Conservation (phyloP, 2,113 vertebrate genomes). For the Rhinolophus ferrumequinum region DNA sequence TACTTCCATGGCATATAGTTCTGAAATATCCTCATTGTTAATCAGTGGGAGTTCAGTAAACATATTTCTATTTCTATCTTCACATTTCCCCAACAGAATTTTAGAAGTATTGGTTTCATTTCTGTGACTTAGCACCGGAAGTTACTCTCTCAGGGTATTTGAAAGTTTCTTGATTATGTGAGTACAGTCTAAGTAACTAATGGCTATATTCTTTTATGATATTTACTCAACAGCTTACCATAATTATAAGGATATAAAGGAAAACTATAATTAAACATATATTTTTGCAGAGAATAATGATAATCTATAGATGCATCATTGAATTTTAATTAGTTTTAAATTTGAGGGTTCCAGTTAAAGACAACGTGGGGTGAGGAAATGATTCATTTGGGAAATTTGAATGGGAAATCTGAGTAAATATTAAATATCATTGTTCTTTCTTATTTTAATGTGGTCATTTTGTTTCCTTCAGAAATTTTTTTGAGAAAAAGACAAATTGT, state of each 20-base stretch:
- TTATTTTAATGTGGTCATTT: background rate
- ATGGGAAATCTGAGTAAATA: background rate
- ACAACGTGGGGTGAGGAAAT: background rate
- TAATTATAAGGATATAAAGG: background rate
- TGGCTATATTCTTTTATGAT: background rate
- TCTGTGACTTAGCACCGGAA: background rate
- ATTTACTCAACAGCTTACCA: background rate
- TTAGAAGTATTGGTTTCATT: background rate
- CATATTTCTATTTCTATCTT: background rate
- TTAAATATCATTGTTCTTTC: background rate
- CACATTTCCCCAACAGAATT: background rate
- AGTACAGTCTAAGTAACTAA: background rate
- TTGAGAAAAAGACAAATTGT: background rate
- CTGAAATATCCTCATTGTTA: background rate
- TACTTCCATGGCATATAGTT: background rate
- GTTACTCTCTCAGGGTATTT: background rate
- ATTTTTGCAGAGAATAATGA: background rate
- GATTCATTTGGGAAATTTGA: background rate
- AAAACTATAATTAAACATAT: background rate
- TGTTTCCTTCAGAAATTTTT: background rate
- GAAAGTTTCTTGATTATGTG: background rate
- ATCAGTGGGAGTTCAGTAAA: background rate
- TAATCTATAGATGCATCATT: background rate
- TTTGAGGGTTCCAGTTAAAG: background rate
- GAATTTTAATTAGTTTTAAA: slow-evolving; percentile 34